These are phyloP conservation scores for Coelopa frigida DNA, from an alignment of 1,140 invertebrate genomes.

Conservation along the genomic window DNA sequence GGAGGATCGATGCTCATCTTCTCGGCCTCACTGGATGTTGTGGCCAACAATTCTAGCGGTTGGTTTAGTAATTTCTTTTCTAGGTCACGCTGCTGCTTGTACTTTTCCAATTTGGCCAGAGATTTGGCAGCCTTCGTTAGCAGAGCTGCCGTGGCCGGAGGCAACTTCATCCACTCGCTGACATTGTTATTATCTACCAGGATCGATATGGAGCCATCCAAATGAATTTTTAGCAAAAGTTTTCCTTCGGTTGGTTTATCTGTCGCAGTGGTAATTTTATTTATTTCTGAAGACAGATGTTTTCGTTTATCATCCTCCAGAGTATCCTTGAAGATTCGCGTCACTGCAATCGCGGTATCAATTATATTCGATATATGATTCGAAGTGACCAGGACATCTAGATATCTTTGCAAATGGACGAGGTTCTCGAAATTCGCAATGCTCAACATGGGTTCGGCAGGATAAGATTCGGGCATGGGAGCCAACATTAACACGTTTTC, in stretches of 20 bases:
- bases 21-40: too few species aligned
- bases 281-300: too few species aligned
- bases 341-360: conserved; percentile 3
- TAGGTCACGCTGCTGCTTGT: too few species aligned
- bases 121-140: neutral
- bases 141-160: neutral
- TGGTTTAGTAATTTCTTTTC: too few species aligned
- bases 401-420: neutral
- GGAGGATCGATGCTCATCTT: too few species aligned
- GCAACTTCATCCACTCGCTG: conserved; percentile 2
- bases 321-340: too few species aligned
- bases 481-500: neutral
- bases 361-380: neutral
- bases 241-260: too few species aligned
- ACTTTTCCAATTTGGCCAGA: too few species aligned
- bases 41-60: too few species aligned
- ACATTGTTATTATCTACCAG: conserved; percentile 1
- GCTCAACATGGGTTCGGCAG: neutral
- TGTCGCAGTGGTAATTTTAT: too few species aligned
- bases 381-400: neutral
- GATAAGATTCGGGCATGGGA: conserved; percentile 1
- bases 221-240: too few species aligned
- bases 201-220: neutral
- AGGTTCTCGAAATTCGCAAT: conserved; percentile 1
- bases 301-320: too few species aligned